Evolutionary conservation across 2,888 invertebrate species (phyloP).

Genomic region (Omphaloscelis lunosa): DNA sequence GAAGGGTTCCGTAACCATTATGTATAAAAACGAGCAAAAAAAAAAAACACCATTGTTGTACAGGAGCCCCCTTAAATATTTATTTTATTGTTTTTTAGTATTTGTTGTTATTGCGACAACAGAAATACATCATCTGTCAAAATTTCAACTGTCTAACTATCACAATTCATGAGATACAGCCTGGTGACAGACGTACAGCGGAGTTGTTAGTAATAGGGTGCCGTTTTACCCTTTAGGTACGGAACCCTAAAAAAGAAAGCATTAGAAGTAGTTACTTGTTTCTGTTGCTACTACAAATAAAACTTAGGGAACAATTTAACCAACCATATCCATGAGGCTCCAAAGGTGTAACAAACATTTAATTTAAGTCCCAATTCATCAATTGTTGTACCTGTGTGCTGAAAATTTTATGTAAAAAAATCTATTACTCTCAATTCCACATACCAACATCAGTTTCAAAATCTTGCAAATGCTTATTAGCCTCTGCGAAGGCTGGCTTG

Average conservation of each 20-base stretch:
- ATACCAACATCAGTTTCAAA: conserved; percentile 93
- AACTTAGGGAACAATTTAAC: background rate
- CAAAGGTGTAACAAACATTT: background rate
- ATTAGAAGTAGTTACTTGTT: background rate
- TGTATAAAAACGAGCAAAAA: too few relatives aligned
- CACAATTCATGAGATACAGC: too few relatives aligned
- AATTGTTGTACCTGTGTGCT: background rate
- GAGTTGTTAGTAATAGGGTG: too few relatives aligned
- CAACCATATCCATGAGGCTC: background rate
- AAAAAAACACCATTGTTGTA: too few relatives aligned
- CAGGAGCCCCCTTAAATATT: too few relatives aligned
- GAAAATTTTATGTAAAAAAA: background rate
- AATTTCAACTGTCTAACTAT: too few relatives aligned
- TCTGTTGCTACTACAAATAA: background rate
- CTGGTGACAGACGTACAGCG: too few relatives aligned
- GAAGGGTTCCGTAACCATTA: too few relatives aligned
- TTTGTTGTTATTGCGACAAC: too few relatives aligned
- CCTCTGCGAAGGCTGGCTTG: conserved; percentile 94
- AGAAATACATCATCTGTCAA: too few relatives aligned
- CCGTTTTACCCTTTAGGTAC: too few relatives aligned
- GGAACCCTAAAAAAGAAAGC: background rate
- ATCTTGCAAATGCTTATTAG: conserved; percentile 93
- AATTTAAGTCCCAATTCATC: background rate
- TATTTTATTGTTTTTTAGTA: too few relatives aligned
- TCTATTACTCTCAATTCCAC: conserved; percentile 31